Percentiles rank a stretch among this genome's conserved stretches.
Conservation (phyloP, 53 echinoderm and acorn worm species). For the Apostichopus leukothele region DNA sequence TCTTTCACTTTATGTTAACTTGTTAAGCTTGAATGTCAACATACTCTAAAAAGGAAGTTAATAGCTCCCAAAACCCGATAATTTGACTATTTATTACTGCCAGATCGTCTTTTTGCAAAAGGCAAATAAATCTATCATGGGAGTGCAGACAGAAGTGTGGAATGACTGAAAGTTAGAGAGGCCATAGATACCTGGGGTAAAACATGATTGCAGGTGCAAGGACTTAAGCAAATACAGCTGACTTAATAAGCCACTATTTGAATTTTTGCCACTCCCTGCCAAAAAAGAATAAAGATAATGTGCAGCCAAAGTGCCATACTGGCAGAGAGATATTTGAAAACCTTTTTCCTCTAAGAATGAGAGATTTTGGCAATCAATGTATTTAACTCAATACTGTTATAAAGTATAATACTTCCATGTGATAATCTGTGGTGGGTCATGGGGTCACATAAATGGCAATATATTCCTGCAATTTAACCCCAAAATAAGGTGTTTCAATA, state of each 20-base stretch:
- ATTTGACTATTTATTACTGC: slow-evolving; percentile 16
- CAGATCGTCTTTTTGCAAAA: neutral
- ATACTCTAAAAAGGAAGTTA: slow-evolving; percentile 28
- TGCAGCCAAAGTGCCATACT: too few species aligned
- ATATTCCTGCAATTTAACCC: too few species aligned
- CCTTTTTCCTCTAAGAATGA: too few species aligned
- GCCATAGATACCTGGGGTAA: slow-evolving; percentile 26
- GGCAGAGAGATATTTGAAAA: too few species aligned
- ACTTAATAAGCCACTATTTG: slow-evolving; percentile 38
- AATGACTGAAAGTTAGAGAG: slow-evolving; percentile 28
- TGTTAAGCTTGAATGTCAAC: slow-evolving; percentile 6
- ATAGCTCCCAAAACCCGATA: neutral
- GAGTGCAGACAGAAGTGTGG: slow-evolving; percentile 3
- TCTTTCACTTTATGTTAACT: slow-evolving; percentile 1
- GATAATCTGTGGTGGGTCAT: too few species aligned
- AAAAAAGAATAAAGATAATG: neutral
- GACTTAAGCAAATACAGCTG: slow-evolving; percentile 22
- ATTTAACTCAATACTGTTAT: too few species aligned
- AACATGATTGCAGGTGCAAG: slow-evolving; percentile 25
- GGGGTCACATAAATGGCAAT: too few species aligned
- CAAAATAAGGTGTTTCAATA: too few species aligned
- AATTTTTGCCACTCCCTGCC: slow-evolving; percentile 4
- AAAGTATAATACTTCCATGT: too few species aligned
- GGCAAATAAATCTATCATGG: slow-evolving; percentile 23
- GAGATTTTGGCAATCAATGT: too few species aligned